Base-by-base conservation (phyloP, 2,113 vertebrate species). In the Stegastes partitus region DNA sequence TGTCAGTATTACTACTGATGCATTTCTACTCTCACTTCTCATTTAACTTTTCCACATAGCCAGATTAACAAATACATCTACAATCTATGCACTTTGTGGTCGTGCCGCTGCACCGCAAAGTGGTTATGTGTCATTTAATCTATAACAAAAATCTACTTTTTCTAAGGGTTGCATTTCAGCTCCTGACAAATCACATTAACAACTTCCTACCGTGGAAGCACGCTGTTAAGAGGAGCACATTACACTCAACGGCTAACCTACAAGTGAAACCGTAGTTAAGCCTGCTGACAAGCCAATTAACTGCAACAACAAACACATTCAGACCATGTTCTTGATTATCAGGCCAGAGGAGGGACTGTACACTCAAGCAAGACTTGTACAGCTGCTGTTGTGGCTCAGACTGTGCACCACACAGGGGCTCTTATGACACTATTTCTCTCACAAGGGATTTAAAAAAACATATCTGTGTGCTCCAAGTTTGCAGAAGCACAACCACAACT, bases 221-320 rank as follows among this genome's bases (percentile, higher is more conserved):
- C 28, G n/a, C 37, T 42, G 58, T 82, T 44, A 45, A 68, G 57
- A 59, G 53, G 15, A 56, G 69, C 66, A 62, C 54, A 76, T 65
- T 68, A 72, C 50, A 39, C 58, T 81, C 54, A 34, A 9, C 4
- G 0, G 69, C 65, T 77, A 23, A 71, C 74, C 68, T 86, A 47
- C 67, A 64, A 85, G 82, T 77, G 42, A 71, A 82, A 65, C 39
- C 69, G 80, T 79, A 84, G 74, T 84, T 82, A 79, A 86, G 77
- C 74, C 71, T 71, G 65, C 78, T 83, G 86, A 93, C 87, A 91
- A 90, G 81, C 81, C 84, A 83, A 89, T 89, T 87, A 89, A 85
- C 68, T 78, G 65, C 81, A 77, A 90, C 88, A 90, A 90, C 84
- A 91, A 90, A 89, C 83, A 83, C 56, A 82, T 56, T 50, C 67